Evolutionary conservation across 2,888 invertebrate genomes (phyloP).

Genomic region (Cantharis flavilabris): DNA sequence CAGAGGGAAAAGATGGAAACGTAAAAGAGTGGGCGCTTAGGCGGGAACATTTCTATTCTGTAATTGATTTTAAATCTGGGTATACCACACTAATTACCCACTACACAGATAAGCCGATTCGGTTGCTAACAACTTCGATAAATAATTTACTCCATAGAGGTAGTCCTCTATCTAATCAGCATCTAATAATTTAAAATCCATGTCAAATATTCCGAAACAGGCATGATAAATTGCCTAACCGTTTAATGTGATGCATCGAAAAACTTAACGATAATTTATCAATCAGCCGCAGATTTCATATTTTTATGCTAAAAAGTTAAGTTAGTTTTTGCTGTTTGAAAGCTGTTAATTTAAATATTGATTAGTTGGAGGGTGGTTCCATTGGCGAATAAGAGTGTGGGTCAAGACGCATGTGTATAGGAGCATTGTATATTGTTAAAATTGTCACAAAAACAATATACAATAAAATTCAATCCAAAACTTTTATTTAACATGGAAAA

Average conservation of each 20-base stretch:
- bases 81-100: conserved; percentile 20
- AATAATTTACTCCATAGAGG: background rate
- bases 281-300: background rate
- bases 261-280: background rate
- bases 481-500: background rate
- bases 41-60: conserved; percentile 38
- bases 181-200: background rate
- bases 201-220: background rate
- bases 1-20: conserved; percentile 36
- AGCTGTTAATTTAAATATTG: conserved; percentile 36
- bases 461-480: background rate
- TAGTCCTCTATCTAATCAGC: background rate
- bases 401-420: conserved; percentile 28
- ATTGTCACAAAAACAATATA: background rate
- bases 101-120: conserved; percentile 15
- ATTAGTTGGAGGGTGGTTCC: conserved; percentile 22
- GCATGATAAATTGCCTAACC: background rate
- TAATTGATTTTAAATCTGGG: conserved; percentile 43
- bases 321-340: conserved; percentile 17
- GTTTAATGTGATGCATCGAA: background rate
- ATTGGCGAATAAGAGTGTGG: conserved; percentile 25
- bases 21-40: conserved; percentile 38
- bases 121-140: background rate
- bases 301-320: conserved; percentile 10
- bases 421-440: background rate